These are phyloP conservation scores for Carpatolechia fugitivella DNA, from an alignment of 2,888 invertebrate genomes.

Conservation along the genomic window DNA sequence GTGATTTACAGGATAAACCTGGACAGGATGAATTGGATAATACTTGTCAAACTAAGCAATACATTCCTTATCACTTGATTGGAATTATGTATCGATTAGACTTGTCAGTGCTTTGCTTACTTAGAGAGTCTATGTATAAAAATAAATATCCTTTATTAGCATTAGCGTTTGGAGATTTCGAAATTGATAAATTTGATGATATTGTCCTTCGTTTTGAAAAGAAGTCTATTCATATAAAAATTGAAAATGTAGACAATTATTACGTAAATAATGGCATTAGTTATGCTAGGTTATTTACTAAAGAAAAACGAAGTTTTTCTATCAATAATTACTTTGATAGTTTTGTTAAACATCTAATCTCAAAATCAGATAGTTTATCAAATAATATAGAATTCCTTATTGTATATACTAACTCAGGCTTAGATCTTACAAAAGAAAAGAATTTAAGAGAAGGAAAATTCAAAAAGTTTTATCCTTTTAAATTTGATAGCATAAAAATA, in stretches of 20 bases:
- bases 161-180: conserved; percentile 30
- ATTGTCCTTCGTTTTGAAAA: conserved; percentile 29
- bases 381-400: conserved; percentile 30
- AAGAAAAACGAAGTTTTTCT: conserved; percentile 26
- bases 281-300: conserved; percentile 29
- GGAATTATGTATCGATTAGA: conserved; percentile 32
- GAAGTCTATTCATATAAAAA: conserved; percentile 29
- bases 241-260: conserved; percentile 31
- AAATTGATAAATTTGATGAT: conserved; percentile 28
- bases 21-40: conserved; percentile 25
- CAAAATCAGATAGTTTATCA: conserved; percentile 21
- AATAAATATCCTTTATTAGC: conserved; percentile 33
- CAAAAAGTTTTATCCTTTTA: conserved; percentile 27
- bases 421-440: conserved; percentile 29
- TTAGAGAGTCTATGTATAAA: conserved; percentile 28
- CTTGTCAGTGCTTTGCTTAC: conserved; percentile 31
- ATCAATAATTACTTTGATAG: conserved; percentile 29
- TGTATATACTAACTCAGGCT: conserved; percentile 31
- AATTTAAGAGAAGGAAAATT: conserved; percentile 22
- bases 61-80: conserved; percentile 30
- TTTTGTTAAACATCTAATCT: conserved; percentile 29
- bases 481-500: conserved; percentile 28
- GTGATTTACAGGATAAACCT: conserved; percentile 23
- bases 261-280: conserved; percentile 27
- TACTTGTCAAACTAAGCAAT: conserved; percentile 24